Percentiles rank a stretch among this genome's conserved stretches.
These are phyloP conservation scores for Melanotus villosus DNA, from an alignment of 2,888 invertebrate genomes.

Conservation along the genomic window DNA sequence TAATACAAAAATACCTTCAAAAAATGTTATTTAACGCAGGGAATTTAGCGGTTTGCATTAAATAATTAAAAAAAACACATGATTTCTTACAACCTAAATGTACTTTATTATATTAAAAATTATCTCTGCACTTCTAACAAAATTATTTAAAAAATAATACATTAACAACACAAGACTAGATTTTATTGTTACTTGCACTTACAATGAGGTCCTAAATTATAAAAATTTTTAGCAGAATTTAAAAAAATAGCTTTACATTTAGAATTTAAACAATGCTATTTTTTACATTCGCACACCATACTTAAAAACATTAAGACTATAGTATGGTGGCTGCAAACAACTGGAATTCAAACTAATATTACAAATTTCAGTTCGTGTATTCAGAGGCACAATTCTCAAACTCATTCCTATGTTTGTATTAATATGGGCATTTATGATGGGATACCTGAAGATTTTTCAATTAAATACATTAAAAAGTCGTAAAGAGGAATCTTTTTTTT, in stretches of 20 bases:
- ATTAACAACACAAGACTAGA: slow-evolving; percentile 63
- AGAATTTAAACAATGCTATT: slow-evolving; percentile 36
- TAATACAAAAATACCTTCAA: too few relatives aligned
- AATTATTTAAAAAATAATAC: slow-evolving; percentile 20
- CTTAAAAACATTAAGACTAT: background rate
- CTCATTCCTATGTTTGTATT: slow-evolving; percentile 1
- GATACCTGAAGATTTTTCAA: too few relatives aligned
- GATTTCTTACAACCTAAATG: slow-evolving; percentile 23
- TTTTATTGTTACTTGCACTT: slow-evolving; percentile 61
- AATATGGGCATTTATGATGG: background rate
- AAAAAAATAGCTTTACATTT: slow-evolving; percentile 26
- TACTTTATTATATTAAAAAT: slow-evolving; percentile 29
- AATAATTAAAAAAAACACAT: too few relatives aligned
- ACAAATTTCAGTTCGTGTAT: slow-evolving; percentile 7
- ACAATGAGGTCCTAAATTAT: slow-evolving; percentile 45
- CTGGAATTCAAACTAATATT: slow-evolving; percentile 14
- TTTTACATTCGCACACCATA: background rate
- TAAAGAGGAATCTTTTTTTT: too few relatives aligned
- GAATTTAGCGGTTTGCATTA: too few relatives aligned
- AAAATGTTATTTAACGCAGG: too few relatives aligned
- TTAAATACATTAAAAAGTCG: too few relatives aligned
- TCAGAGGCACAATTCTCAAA: slow-evolving; percentile 34
- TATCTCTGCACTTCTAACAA: slow-evolving; percentile 42
- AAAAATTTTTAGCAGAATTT: slow-evolving; percentile 31
- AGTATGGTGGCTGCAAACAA: background rate